Conservation (phyloP, 2,888 invertebrate genomes). For the Melolontha melolontha region DNA sequence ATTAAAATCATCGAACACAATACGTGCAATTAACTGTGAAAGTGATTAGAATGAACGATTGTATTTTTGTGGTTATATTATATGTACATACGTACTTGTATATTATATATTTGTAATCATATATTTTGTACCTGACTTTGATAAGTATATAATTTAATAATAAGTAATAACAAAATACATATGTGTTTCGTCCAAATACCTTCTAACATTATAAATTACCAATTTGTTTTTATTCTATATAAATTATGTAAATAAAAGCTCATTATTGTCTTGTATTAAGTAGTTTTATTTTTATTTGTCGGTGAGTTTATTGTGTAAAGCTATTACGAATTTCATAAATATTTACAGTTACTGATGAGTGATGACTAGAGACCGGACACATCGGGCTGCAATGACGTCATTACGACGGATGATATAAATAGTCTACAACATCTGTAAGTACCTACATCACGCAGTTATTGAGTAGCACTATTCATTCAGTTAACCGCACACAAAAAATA, state of each 20-base stretch:
- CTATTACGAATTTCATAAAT: no score
- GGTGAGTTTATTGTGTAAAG: no score
- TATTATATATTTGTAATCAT: conserved; percentile 23
- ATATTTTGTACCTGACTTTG: conserved; percentile 53
- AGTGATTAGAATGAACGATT: background rate
- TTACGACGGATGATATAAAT: no score
- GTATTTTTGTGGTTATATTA: background rate
- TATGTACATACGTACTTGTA: background rate
- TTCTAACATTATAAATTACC: conserved; percentile 21
- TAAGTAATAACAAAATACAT: conserved; percentile 34
- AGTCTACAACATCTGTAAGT: no score
- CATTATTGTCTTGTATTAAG: no score
- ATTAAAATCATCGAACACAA: background rate
- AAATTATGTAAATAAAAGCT: conserved; percentile 4
- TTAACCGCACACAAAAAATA: no score
- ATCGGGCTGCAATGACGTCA: no score
- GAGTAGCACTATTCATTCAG: no score
- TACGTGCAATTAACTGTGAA: background rate
- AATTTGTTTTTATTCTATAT: conserved; percentile 1
- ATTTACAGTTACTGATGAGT: no score
- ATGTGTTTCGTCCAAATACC: conserved; percentile 47
- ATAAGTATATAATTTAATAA: conserved; percentile 38
- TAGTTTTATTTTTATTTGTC: no score
- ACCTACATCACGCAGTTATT: no score
- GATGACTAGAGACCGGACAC: no score